Conservation (phyloP, 1,140 invertebrate genomes). For the Adelges cooleyi region DNA sequence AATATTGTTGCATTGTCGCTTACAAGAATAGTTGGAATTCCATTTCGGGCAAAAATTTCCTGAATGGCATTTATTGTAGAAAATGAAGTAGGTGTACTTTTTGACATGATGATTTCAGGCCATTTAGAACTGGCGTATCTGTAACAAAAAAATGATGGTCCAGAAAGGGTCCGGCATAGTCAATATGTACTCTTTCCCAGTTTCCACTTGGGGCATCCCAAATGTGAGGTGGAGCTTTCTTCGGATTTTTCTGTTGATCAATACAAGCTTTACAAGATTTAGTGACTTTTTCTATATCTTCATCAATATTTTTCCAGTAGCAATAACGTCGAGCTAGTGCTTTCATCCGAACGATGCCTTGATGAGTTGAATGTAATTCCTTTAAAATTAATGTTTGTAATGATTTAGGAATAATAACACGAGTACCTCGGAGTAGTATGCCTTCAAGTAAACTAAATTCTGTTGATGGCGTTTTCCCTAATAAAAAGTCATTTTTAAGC, state of each 20-base stretch:
- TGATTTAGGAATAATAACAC: background rate
- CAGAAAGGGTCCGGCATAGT: conserved; percentile 35
- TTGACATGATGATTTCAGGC: conserved; percentile 36
- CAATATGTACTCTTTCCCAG: conserved; percentile 31
- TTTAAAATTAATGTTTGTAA: background rate
- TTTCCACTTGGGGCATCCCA: conserved; percentile 16
- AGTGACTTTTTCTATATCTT: conserved; percentile 1
- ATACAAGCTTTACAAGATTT: background rate
- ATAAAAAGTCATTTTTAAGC: too few species aligned
- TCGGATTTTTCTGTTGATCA: background rate
- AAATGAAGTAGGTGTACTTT: conserved; percentile 10
- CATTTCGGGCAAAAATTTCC: conserved; percentile 32
- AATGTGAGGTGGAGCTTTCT: conserved; percentile 33
- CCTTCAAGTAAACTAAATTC: too few species aligned
- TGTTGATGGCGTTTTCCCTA: too few species aligned
- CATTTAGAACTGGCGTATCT: conserved; percentile 39
- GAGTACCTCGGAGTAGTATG: too few species aligned
- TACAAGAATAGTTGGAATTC: conserved; percentile 33
- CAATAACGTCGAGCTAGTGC: conserved; percentile 16
- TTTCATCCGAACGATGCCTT: conserved; percentile 30
- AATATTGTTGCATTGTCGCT: conserved; percentile 35
- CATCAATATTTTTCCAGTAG: conserved; percentile 33
- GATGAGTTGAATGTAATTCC: conserved; percentile 25
- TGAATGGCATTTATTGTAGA: conserved; percentile 30
- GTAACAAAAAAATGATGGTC: conserved; percentile 37